Base-by-base conservation (phyloP, 2,888 invertebrate genomes). In the Unio delphinus region DNA sequence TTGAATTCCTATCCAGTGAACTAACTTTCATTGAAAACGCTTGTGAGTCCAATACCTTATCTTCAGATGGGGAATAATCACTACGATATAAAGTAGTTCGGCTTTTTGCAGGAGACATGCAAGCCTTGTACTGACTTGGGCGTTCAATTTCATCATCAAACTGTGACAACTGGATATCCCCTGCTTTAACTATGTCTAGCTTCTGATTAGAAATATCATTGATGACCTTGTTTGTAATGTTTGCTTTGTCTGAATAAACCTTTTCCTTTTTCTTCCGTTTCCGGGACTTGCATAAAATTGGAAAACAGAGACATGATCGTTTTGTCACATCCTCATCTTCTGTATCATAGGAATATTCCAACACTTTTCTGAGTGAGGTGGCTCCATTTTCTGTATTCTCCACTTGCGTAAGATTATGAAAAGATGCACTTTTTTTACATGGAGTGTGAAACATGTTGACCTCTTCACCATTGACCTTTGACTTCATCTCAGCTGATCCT, bases 401-500 rank as follows among this genome's bases (percentile, higher is more conserved):
- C 20, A 83, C 69, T 63, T 82, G 72, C 55, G 82, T 78, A 83
- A 86, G 83, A 70, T 86, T 84, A 67, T 84, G 83, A 64, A 83
- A 84, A 61, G 84, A 84, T 70, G 82, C 80, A 73, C 83, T 80
- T 28, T 78, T 75, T 55, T 81, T 76, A 30, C 82, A 76, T 1
- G 82, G 81, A 18, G 80, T 81, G 30, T 81, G 70, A 65, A 80
- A 77, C 20, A 75, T 73, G 60, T 76, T 78, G 28, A 77, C 74
- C 64, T 76, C 78, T 65, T 75, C 78, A 65, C 80, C 80, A 72
- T 68, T 78, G 45, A 68, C 77, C 59, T 75, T 81, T 63, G 70
- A 74, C 30, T 64, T 76, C 68, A 76, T 81, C 59, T 78, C 81
- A 34, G 73, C 80, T 4, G 80, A 80, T 71, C 80, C 80, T 64